Evolutionary conservation across 2,888 invertebrate genomes (phyloP).

Genomic region (Diachrysia chrysitis): DNA sequence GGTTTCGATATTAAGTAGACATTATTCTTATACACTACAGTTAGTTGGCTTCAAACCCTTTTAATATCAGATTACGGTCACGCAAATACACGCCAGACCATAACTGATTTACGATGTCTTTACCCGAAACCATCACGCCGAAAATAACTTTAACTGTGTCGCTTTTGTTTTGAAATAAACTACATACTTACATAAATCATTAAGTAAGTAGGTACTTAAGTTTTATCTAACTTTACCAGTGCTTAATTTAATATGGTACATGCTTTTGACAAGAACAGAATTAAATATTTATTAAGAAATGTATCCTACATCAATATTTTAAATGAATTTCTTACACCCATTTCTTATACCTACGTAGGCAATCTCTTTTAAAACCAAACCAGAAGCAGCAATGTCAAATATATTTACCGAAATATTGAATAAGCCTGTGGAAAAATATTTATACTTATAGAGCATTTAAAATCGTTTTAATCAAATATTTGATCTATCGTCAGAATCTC

Average conservation of each 20-base stretch:
- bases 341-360: too few relatives aligned
- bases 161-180: background rate
- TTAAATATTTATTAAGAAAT: too few relatives aligned
- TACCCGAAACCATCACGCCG: conserved; percentile 5
- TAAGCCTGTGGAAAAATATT: too few relatives aligned
- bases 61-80: conserved; percentile 29
- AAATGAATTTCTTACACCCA: too few relatives aligned
- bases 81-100: conserved; percentile 17
- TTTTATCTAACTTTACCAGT: too few relatives aligned
- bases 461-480: background rate
- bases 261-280: too few relatives aligned
- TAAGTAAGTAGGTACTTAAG: too few relatives aligned
- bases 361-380: background rate
- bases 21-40: too few relatives aligned
- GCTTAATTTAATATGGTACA: too few relatives aligned
- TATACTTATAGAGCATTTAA: too few relatives aligned
- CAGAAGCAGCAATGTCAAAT: background rate
- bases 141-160: background rate
- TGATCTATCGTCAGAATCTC: background rate
- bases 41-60: conserved; percentile 13
- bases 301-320: too few relatives aligned
- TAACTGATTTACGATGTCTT: conserved; percentile 25
- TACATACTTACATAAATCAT: background rate
- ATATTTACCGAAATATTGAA: background rate
- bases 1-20: too few relatives aligned